phyloP scores from a whole-genome alignment of 2,797 vertebrate species.

The Cuniculus paca region DNA sequence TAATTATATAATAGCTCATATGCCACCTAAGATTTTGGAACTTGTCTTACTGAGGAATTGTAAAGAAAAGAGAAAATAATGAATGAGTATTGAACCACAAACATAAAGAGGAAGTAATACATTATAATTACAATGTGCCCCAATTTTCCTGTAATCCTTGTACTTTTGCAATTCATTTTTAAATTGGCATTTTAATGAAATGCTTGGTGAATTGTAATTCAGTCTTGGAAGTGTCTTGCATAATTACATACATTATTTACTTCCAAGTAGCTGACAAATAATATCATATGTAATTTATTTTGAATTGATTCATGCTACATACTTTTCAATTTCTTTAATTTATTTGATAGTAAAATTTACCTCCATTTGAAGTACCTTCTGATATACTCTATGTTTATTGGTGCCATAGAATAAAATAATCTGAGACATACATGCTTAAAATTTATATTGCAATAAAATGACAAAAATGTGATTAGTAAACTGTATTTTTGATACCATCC shows the following conservation, averaged over 20 bases:
- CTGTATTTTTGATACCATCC: neutral
- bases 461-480: neutral
- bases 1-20: slow-evolving; percentile 64
- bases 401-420: neutral
- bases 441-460: slow-evolving; percentile 13
- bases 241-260: slow-evolving; percentile 24
- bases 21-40: slow-evolving; percentile 51
- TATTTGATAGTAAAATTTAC: slow-evolving; percentile 18
- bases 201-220: slow-evolving; percentile 39
- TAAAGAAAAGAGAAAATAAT: slow-evolving; percentile 63
- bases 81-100: slow-evolving; percentile 3
- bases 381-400: neutral
- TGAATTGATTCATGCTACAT: slow-evolving; percentile 25
- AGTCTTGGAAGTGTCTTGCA: slow-evolving; percentile 15
- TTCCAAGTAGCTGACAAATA: slow-evolving; percentile 49
- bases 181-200: slow-evolving; percentile 41
- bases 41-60: slow-evolving; percentile 56
- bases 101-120: neutral
- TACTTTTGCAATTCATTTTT: slow-evolving; percentile 37
- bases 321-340: slow-evolving; percentile 49
- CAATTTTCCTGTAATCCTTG: slow-evolving; percentile 27
- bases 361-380: slow-evolving; percentile 18
- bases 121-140: slow-evolving; percentile 32
- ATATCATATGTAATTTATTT: slow-evolving; percentile 57
- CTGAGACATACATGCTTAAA: neutral